Conservation (phyloP, 2,113 vertebrate genomes). For the Xerus inauris region DNA sequence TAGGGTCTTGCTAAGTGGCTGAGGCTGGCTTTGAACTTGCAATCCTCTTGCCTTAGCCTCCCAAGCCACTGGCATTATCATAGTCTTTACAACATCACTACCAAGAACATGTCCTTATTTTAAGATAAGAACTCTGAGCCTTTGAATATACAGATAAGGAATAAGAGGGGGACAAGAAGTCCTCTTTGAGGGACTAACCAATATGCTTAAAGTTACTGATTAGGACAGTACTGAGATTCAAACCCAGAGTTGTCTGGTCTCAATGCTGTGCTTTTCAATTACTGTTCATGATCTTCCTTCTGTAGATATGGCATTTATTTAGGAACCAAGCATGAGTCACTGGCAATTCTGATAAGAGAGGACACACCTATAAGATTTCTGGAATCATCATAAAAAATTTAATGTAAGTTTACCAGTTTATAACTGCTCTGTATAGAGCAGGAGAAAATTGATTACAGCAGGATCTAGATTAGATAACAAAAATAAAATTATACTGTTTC, state of each 20-base stretch:
- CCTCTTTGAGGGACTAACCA: neutral
- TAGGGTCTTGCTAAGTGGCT: too few species aligned
- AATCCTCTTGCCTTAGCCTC: too few species aligned
- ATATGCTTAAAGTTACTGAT: neutral
- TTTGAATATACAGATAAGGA: neutral
- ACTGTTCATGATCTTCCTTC: neutral
- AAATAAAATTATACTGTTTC: constrained; percentile 1
- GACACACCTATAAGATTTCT: neutral
- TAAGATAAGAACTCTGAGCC: neutral
- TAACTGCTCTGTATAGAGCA: neutral
- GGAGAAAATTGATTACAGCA: constrained; percentile 11
- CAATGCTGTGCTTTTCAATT: neutral
- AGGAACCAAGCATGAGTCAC: neutral
- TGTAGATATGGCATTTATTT: neutral
- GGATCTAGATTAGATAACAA: neutral
- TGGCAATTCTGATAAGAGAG: neutral
- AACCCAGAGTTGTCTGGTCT: neutral
- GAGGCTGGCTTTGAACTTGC: too few species aligned
- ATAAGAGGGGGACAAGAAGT: neutral
- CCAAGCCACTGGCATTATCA: neutral
- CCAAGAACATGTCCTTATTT: neutral
- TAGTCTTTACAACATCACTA: neutral
- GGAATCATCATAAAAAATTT: constrained; percentile 8
- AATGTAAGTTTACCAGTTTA: neutral
- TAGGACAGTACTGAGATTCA: neutral